Conservation (phyloP, 2,888 invertebrate genomes). For the Chirona hameri region DNA sequence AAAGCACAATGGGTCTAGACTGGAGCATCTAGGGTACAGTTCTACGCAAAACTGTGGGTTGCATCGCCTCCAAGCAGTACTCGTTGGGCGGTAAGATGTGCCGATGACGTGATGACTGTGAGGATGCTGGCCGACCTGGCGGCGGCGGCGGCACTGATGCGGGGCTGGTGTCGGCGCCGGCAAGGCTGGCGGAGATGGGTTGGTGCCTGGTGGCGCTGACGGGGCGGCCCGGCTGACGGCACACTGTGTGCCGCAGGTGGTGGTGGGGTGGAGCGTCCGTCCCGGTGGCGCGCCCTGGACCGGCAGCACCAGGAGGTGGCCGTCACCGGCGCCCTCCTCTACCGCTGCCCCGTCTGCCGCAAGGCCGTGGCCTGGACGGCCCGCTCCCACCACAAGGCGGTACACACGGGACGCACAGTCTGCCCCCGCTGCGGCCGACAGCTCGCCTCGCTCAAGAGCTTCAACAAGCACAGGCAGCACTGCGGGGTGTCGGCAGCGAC, state of each 20-base stretch:
- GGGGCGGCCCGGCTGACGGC: background rate
- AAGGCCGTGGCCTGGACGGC: slow-evolving; percentile 7
- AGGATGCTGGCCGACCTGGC: no score
- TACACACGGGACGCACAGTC: background rate
- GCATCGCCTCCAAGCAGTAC: no score
- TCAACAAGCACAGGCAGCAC: background rate
- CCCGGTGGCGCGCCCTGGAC: background rate
- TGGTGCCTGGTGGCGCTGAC: no score
- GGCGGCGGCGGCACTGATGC: background rate
- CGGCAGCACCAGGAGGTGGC: background rate
- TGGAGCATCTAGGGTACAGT: no score
- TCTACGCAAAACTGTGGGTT: no score
- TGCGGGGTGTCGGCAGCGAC: background rate
- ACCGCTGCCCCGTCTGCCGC: background rate
- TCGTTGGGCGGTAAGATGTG: no score
- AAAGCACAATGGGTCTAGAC: no score
- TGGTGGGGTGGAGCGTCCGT: no score
- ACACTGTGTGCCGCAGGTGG: background rate
- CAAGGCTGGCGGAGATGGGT: background rate
- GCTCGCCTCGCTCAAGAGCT: background rate
- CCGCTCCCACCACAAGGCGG: slow-evolving; percentile 13
- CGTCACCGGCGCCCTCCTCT: background rate
- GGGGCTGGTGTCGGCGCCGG: background rate
- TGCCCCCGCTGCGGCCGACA: slow-evolving; percentile 4
- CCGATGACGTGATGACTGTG: no score